These are phyloP conservation scores for Hylia prasina DNA, from an alignment of 2,113 vertebrate genomes.

Conservation along the genomic window DNA sequence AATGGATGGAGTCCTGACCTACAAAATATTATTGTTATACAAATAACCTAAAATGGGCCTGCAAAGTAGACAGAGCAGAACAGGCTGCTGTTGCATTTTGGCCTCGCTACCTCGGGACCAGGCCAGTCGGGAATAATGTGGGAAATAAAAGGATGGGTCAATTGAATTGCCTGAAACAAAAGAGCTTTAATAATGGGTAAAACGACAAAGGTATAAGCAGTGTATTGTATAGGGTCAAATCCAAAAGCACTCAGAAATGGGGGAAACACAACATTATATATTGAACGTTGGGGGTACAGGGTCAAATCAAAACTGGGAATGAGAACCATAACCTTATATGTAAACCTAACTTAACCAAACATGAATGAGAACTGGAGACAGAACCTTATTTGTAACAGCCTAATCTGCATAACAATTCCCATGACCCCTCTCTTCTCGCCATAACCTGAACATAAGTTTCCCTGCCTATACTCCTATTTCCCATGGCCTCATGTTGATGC, in stretches of 20 bases:
- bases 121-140: neutral
- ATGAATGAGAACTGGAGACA: neutral
- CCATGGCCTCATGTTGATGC: neutral
- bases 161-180: neutral
- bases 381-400: neutral
- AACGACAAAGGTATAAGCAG: neutral
- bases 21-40: neutral
- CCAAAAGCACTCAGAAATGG: neutral
- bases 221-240: neutral
- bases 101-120: neutral
- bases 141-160: neutral
- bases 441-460: neutral
- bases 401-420: neutral
- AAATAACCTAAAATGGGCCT: neutral
- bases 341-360: neutral
- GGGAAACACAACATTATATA: neutral
- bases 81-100: neutral
- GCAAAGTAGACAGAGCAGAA: neutral
- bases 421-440: neutral
- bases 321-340: neutral
- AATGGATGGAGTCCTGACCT: neutral
- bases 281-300: neutral
- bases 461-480: neutral
- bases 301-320: neutral
- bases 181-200: neutral